Percentiles rank a stretch among this genome's conserved stretches.
These are phyloP conservation scores for Galerucella calmariensis DNA, from an alignment of 2,888 invertebrate genomes.

Conservation along the genomic window DNA sequence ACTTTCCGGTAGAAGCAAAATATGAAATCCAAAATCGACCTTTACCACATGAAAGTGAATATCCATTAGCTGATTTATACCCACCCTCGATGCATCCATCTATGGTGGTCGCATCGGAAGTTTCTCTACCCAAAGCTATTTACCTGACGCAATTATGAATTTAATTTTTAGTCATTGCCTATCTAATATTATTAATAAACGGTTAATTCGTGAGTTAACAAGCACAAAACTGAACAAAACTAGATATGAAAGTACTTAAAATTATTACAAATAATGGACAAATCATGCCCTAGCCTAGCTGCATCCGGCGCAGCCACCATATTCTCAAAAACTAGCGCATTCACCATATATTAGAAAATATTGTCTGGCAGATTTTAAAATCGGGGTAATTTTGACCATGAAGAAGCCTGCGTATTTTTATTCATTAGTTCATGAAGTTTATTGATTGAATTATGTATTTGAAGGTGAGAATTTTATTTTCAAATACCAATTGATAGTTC, in stretches of 20 bases:
- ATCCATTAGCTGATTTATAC: conserved; percentile 31
- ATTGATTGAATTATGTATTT: neutral
- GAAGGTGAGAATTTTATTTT: neutral
- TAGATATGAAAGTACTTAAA: no score
- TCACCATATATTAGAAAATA: no score
- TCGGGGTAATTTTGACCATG: no score
- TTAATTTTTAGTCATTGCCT: neutral
- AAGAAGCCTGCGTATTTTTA: no score
- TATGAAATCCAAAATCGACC: conserved; percentile 23
- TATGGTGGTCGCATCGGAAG: neutral
- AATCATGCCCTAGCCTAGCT: no score
- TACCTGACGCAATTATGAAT: neutral
- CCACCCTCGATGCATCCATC: conserved; percentile 2
- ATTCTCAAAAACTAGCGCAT: no score
- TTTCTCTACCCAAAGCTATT: neutral
- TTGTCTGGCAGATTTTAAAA: no score
- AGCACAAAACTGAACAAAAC: no score
- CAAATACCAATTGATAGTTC: neutral
- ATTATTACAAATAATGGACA: no score
- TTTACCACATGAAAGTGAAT: conserved; percentile 30
- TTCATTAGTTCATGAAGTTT: neutral
- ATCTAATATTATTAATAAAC: neutral
- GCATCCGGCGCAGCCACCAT: no score
- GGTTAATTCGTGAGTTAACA: neutral
- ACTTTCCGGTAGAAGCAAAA: conserved; percentile 11